Evolutionary conservation across 2,113 vertebrate genomes (phyloP).

Genomic region (Hypocryptadius cinnamomeus): DNA sequence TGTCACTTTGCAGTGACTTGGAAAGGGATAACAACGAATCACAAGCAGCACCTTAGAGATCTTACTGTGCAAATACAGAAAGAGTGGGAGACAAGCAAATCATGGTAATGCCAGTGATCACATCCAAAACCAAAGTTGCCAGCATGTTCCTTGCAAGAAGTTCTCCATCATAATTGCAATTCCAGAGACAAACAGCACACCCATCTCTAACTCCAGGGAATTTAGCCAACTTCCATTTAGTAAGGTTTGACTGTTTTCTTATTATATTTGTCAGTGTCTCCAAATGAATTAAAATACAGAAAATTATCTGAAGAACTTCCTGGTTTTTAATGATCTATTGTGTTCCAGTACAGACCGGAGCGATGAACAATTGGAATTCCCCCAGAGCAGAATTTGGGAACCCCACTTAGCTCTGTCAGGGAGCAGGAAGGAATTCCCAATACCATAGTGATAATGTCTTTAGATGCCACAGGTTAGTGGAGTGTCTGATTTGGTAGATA

Average conservation of each 20-base stretch:
- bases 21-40: background rate
- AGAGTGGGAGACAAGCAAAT: background rate
- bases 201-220: background rate
- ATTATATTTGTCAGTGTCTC: background rate
- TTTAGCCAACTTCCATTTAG: background rate
- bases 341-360: rapidly evolving
- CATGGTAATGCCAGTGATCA: background rate
- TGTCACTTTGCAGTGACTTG: conserved; percentile 27
- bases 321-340: background rate
- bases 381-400: background rate
- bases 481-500: background rate
- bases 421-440: background rate
- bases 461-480: background rate
- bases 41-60: background rate
- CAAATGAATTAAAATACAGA: background rate
- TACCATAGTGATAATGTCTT: background rate
- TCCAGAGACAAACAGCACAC: background rate
- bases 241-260: background rate
- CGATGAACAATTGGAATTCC: background rate
- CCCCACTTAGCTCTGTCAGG: background rate
- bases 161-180: background rate
- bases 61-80: background rate
- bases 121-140: background rate
- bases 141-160: background rate
- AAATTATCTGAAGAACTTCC: background rate